phyloP scores from a whole-genome alignment of 2,888 invertebrate species.

The Heliconius charithonia region DNA sequence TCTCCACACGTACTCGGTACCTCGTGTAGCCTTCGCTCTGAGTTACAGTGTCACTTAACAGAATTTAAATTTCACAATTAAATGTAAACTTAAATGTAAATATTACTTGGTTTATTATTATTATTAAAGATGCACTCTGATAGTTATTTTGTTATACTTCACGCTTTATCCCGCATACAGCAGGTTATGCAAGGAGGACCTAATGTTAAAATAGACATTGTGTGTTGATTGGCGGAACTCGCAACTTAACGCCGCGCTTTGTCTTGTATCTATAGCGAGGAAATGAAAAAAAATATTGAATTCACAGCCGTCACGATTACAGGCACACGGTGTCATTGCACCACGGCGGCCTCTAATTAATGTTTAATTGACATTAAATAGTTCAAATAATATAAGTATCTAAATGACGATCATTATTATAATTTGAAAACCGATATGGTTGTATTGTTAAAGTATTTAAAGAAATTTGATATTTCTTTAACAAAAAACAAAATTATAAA shows the following conservation, averaged over 20 bases:
- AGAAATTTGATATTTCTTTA: not conserved
- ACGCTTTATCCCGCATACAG: no score
- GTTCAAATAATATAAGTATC: not conserved
- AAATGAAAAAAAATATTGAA: not conserved
- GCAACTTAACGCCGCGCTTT: not conserved
- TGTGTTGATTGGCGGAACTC: not conserved
- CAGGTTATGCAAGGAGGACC: not conserved
- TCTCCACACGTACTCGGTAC: slow-evolving; percentile 32
- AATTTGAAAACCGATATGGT: not conserved
- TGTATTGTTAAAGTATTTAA: not conserved
- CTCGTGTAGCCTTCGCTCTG: slow-evolving; percentile 24
- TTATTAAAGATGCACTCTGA: not conserved
- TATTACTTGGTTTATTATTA: not conserved
- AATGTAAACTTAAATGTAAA: not conserved
- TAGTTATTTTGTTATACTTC: not conserved
- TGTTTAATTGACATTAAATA: not conserved
- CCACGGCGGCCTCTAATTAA: not conserved
- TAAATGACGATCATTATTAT: not conserved
- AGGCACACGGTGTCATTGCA: not conserved
- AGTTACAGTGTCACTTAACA: slow-evolving; percentile 14
- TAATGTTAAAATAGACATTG: not conserved
- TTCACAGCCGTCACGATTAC: not conserved
- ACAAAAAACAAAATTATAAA: not conserved
- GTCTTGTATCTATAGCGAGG: not conserved
- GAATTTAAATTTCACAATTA: slow-evolving; percentile 28